Evolutionary conservation across 2,888 invertebrate genomes (phyloP).

Genomic region (Nasonovia ribisnigri): DNA sequence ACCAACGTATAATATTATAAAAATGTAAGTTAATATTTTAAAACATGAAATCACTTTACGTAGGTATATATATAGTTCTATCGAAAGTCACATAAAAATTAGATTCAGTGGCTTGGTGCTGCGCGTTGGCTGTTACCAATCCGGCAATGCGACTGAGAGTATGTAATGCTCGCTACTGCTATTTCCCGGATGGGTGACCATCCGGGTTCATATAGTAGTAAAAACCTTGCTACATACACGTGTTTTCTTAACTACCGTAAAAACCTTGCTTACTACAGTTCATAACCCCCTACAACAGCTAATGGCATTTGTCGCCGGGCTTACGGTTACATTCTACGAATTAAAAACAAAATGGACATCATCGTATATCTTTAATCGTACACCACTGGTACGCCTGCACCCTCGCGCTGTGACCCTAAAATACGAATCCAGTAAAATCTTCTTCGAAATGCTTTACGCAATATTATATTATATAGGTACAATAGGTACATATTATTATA

Average conservation of each 20-base stretch:
- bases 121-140: no score
- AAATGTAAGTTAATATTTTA: not conserved
- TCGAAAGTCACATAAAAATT: not conserved
- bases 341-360: not conserved
- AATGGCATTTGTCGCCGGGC: no score
- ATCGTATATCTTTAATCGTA: not conserved
- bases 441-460: not conserved
- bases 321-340: not conserved
- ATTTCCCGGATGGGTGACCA: no score
- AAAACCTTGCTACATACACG: no score
- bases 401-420: not conserved
- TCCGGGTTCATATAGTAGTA: no score
- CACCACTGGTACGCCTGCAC: not conserved
- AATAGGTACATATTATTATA: not conserved
- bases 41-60: not conserved
- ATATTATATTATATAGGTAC: not conserved
- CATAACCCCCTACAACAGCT: no score
- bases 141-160: no score
- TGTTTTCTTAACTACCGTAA: no score
- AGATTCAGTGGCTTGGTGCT: no score
- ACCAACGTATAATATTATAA: no score
- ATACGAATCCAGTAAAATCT: not conserved
- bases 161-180: no score
- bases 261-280: no score
- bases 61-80: not conserved